These are phyloP conservation scores for Andrena bucephala DNA, from an alignment of 2,888 invertebrate species.

Conservation along the genomic window DNA sequence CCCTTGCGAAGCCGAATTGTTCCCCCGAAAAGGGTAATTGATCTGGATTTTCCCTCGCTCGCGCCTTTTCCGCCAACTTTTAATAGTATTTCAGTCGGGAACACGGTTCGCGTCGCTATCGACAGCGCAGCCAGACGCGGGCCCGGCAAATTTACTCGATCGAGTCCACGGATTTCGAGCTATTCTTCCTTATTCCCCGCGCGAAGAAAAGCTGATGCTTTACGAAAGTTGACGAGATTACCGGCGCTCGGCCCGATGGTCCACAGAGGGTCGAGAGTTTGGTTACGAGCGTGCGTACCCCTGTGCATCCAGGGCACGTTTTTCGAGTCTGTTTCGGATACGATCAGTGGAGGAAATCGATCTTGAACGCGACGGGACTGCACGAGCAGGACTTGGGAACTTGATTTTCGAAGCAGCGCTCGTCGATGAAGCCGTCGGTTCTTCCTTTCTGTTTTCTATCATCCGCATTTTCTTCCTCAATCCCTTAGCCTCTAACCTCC, in stretches of 20 bases:
- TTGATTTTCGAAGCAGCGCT: not conserved
- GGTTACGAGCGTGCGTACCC: conserved; percentile 11
- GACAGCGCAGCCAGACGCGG: conserved; percentile 20
- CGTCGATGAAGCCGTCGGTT: too few relatives aligned
- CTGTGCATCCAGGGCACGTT: not conserved
- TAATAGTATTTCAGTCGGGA: conserved; percentile 70
- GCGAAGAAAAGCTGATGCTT: conserved; percentile 8
- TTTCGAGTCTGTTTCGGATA: not conserved
- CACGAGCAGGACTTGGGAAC: not conserved
- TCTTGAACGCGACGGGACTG: conserved; percentile 3
- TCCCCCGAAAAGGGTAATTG: conserved; percentile 69
- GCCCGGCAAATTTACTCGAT: conserved; percentile 41
- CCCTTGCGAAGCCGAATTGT: conserved; percentile 61
- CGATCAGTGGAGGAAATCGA: not conserved
- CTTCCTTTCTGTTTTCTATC: too few relatives aligned
- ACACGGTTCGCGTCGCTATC: conserved; percentile 37
- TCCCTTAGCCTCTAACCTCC: not conserved
- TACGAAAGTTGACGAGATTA: conserved; percentile 40
- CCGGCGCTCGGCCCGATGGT: not conserved
- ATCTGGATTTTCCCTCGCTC: conserved; percentile 65
- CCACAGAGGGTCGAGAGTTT: not conserved
- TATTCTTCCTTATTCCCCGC: conserved; percentile 1
- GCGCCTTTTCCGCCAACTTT: conserved; percentile 62
- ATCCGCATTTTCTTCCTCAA: too few relatives aligned
- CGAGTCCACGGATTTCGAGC: conserved; percentile 27